Percentiles rank a stretch among this genome's conserved stretches.
These are phyloP conservation scores for Caenorhabditis brenneri DNA, from an alignment of 1,140 invertebrate genomes.

Conservation along the genomic window DNA sequence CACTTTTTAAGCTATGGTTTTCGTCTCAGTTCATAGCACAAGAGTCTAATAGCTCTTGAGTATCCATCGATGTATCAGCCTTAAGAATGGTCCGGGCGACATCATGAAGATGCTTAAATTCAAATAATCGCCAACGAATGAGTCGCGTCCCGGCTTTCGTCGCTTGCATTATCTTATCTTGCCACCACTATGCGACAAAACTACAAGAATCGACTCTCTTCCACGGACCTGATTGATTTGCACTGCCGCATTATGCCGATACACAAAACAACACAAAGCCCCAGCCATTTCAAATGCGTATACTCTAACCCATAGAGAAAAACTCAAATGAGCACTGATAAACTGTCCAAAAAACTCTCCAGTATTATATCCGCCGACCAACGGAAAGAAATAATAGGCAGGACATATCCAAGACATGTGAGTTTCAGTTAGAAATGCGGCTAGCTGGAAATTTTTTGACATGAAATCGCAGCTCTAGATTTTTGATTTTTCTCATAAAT, in stretches of 20 bases:
- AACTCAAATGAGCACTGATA: background rate
- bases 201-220: no score
- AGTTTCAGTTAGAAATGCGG: background rate
- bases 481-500: background rate
- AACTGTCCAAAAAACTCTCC: background rate
- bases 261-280: background rate
- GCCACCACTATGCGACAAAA: no score
- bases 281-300: background rate
- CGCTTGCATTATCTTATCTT: no score
- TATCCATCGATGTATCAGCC: no score
- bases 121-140: no score
- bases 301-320: background rate
- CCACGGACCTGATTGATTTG: constrained; percentile 8
- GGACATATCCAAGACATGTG: background rate
- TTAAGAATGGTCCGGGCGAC: no score
- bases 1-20: no score
- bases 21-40: no score
- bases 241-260: background rate
- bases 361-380: constrained; percentile 6
- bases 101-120: no score
- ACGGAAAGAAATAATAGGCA: background rate
- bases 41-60: no score
- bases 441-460: background rate
- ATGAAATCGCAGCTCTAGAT: background rate
- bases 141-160: no score